Conservation (phyloP, 2,113 vertebrate species). For the Chaetorhynchus papuensis region DNA sequence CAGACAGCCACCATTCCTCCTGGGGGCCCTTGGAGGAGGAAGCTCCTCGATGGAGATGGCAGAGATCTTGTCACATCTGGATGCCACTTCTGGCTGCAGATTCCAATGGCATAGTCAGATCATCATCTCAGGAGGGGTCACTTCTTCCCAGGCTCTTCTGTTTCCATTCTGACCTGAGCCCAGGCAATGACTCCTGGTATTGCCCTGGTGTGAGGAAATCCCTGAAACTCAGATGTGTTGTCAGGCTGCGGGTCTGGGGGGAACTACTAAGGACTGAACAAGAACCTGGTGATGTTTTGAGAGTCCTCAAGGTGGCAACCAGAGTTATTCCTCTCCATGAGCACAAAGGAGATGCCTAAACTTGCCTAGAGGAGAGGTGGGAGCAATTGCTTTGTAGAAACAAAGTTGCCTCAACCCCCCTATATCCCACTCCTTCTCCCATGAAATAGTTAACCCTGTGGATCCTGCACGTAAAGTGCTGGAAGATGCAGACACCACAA, state of each 20-base stretch:
- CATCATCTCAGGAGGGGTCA: background rate
- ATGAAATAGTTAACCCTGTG: background rate
- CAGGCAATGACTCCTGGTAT: background rate
- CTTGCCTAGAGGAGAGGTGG: background rate
- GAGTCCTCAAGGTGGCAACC: background rate
- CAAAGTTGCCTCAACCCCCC: rapidly evolving
- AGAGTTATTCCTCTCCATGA: background rate
- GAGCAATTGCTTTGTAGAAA: background rate
- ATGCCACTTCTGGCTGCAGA: background rate
- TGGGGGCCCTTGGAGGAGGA: background rate
- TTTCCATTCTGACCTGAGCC: background rate
- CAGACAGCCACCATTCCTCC: background rate
- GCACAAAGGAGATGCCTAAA: background rate
- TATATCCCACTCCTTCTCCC: background rate
- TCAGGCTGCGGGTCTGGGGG: background rate
- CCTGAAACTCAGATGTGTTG: background rate
- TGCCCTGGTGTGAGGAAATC: rapidly evolving
- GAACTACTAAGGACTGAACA: background rate
- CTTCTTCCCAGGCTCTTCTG: background rate
- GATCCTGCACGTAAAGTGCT: background rate
- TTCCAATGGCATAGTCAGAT: background rate
- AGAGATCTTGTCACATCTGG: background rate
- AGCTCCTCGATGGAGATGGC: background rate
- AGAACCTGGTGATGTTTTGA: background rate
- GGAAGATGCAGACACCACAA: background rate